A percentile compares a stretch with the other conserved stretches of the same genome.
Conservation (phyloP, 1,140 invertebrate genomes). For the Drosophila ananassae region DNA sequence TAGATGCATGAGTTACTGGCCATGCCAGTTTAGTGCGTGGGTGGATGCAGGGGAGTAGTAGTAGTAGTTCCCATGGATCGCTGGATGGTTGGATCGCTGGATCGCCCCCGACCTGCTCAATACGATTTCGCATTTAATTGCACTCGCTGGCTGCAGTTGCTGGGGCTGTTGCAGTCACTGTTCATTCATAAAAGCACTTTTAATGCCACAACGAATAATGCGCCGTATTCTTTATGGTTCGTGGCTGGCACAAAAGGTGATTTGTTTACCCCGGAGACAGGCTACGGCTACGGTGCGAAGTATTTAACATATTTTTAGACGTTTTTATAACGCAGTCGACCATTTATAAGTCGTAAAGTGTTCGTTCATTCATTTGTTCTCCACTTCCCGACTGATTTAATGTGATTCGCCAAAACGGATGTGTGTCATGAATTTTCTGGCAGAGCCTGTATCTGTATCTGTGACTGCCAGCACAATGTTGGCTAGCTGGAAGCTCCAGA, state of each 20-base stretch:
- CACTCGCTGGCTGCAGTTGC: constrained; percentile 26
- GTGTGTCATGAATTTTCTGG: constrained; percentile 44
- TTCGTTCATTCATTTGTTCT: constrained; percentile 6
- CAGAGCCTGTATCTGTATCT: too few species aligned
- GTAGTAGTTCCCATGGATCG: constrained; percentile 23
- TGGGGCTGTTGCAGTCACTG: not conserved
- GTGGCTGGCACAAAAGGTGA: constrained; percentile 28
- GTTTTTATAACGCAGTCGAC: constrained; percentile 47
- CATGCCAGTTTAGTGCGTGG: constrained; percentile 18
- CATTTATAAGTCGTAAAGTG: constrained; percentile 63
- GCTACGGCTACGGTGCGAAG: constrained; percentile 5
- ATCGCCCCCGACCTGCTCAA: constrained; percentile 40
- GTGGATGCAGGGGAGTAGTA: constrained; percentile 12
- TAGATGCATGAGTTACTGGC: constrained; percentile 35
- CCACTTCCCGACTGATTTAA: not conserved
- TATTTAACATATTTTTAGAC: constrained; percentile 68
- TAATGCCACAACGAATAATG: constrained; percentile 28
- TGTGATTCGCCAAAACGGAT: constrained; percentile 36
- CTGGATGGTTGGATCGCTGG: constrained; percentile 28
- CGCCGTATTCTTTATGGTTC: constrained; percentile 47
- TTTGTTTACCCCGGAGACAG: constrained; percentile 27
- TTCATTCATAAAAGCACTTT: constrained; percentile 64
- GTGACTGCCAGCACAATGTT: not conserved
- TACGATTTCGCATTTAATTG: constrained; percentile 29
- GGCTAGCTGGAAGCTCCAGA: not conserved